A percentile compares a stretch with the other conserved stretches of the same genome.
phyloP scores from a whole-genome alignment of 2,888 invertebrate genomes.

The Rotaria socialis region DNA sequence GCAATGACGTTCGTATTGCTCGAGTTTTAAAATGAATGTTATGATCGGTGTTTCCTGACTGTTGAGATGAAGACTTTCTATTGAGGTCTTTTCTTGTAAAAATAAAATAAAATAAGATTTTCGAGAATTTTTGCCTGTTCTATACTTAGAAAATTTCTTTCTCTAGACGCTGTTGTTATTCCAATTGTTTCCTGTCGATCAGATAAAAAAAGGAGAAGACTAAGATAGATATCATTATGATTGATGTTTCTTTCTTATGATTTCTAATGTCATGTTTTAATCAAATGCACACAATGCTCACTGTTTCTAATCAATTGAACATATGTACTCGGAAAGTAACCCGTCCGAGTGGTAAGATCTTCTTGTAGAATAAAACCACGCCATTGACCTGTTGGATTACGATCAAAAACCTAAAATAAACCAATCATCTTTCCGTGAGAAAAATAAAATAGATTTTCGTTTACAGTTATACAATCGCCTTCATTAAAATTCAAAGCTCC shows the following conservation, averaged over 20 bases:
- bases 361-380: conserved; percentile 57
- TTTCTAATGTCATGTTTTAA: neutral
- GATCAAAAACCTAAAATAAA: neutral
- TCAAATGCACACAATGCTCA: neutral
- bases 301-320: conserved; percentile 8
- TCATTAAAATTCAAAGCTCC: conserved; percentile 58
- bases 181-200: neutral
- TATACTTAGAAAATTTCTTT: too few relatives aligned
- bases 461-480: conserved; percentile 60
- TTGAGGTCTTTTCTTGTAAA: too few relatives aligned
- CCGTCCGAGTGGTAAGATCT: conserved; percentile 57
- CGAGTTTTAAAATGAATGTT: too few relatives aligned
- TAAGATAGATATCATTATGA: neutral
- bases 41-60: too few relatives aligned
- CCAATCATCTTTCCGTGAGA: too few relatives aligned
- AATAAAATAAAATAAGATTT: too few relatives aligned
- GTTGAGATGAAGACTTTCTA: too few relatives aligned
- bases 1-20: too few relatives aligned
- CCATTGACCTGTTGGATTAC: conserved; percentile 50
- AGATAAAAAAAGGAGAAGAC: neutral
- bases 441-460: conserved; percentile 46
- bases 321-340: conserved; percentile 57
- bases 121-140: too few relatives aligned
- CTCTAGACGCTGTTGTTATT: neutral
- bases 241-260: neutral